Percentiles rank a stretch among this genome's conserved stretches.
phyloP scores from a whole-genome alignment of 2,888 invertebrate species.

The Dynastes tityus region DNA sequence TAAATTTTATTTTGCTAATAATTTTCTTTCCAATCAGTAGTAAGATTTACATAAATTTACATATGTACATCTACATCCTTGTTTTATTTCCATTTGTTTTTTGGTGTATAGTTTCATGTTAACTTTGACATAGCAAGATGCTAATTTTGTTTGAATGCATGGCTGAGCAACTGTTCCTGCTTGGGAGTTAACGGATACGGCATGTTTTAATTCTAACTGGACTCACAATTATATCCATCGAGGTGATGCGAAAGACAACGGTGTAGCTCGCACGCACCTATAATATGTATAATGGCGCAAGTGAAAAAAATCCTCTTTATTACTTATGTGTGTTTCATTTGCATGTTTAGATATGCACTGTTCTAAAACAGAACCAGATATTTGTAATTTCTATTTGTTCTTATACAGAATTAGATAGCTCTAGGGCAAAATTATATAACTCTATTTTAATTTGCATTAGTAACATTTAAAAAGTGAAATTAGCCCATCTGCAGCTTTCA shows the following conservation, averaged over 20 bases:
- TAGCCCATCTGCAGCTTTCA: too few relatives aligned
- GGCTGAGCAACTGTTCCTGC: constrained; percentile 28
- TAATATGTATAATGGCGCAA: neutral
- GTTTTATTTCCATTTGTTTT: neutral
- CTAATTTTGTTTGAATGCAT: constrained; percentile 16
- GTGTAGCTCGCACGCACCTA: neutral
- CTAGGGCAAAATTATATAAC: too few relatives aligned
- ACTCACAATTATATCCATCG: constrained; percentile 20
- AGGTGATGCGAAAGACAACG: constrained; percentile 20
- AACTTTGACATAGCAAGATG: neutral
- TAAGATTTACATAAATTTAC: too few relatives aligned
- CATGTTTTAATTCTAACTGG: constrained; percentile 31
- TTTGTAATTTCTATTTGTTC: neutral
- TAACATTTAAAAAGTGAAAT: too few relatives aligned
- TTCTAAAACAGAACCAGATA: neutral
- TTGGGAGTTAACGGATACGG: constrained; percentile 22
- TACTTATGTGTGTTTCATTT: neutral
- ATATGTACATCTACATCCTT: too few relatives aligned
- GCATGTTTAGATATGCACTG: neutral
- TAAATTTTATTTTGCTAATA: too few relatives aligned
- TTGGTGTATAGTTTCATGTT: neutral
- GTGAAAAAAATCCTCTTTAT: neutral
- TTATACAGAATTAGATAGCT: too few relatives aligned
- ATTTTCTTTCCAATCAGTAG: too few relatives aligned
- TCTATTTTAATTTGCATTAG: too few relatives aligned